phyloP scores from a whole-genome alignment of 1,140 invertebrate species.

The Penaeus vannamei region DNA sequence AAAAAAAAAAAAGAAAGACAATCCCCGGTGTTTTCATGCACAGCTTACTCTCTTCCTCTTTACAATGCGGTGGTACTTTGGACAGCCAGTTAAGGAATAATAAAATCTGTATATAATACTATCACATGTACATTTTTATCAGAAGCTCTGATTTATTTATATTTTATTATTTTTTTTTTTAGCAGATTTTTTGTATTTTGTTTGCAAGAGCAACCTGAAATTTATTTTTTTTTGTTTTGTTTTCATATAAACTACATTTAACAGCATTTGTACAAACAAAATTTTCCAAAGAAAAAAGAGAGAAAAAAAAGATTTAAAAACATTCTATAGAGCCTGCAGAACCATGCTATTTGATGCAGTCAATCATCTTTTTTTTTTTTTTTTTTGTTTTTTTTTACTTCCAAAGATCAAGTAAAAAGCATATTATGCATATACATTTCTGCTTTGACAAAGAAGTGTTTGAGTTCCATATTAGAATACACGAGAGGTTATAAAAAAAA shows the following conservation, averaged over 20 bases:
- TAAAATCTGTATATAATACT: constrained; percentile 32
- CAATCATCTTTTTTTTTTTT: background rate
- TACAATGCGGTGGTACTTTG: background rate
- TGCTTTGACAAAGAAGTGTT: too few species aligned
- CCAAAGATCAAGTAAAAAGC: too few species aligned
- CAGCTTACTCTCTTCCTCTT: background rate
- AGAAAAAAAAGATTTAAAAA: too few species aligned
- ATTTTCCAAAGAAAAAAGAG: too few species aligned
- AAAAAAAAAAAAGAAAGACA: background rate
- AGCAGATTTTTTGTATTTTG: too few species aligned
- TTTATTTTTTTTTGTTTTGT: background rate
- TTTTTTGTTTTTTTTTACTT: too few species aligned
- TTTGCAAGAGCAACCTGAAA: background rate
- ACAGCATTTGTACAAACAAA: constrained; percentile 2
- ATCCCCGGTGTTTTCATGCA: background rate
- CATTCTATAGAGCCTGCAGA: background rate
- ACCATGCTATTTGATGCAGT: background rate
- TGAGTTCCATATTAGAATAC: too few species aligned
- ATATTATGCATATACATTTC: too few species aligned
- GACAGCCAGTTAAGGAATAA: background rate
- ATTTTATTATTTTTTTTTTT: too few species aligned
- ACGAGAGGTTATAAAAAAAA: too few species aligned
- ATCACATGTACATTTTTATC: constrained; percentile 36
- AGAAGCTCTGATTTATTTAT: constrained; percentile 14
- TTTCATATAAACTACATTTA: constrained; percentile 10